Evolutionary conservation across 2,113 vertebrate species (phyloP).

Genomic region (Gallinago jamesoni): DNA sequence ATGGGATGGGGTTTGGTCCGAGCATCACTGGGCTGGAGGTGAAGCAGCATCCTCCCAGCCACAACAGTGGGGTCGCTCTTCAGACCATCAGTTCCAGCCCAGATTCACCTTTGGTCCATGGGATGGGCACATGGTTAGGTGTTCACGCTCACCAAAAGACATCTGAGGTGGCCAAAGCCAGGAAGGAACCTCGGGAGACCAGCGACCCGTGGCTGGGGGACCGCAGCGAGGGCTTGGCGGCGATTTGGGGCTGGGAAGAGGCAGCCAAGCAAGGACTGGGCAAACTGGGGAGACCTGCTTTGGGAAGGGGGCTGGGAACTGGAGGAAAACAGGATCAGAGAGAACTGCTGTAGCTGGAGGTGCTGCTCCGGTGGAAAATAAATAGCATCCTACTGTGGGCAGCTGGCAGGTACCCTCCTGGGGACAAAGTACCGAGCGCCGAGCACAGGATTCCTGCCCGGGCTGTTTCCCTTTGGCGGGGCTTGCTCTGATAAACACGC

Average conservation of each 20-base stretch:
- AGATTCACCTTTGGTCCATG: neutral
- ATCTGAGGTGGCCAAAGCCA: neutral
- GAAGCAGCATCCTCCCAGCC: neutral
- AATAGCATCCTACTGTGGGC: neutral
- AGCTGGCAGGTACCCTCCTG: neutral
- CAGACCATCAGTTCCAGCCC: neutral
- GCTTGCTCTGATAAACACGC: neutral
- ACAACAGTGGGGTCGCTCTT: rapidly evolving
- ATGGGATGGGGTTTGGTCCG: neutral
- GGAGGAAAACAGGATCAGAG: neutral
- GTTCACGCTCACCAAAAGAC: neutral
- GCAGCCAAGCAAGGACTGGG: neutral
- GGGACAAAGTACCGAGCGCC: neutral
- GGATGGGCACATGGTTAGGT: rapidly evolving
- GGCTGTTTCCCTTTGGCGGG: neutral
- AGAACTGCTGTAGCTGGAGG: neutral
- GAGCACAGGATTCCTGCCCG: neutral
- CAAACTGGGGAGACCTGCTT: neutral
- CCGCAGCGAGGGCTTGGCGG: neutral
- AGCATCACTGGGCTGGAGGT: rapidly evolving
- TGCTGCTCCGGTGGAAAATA: neutral
- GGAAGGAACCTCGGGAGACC: neutral
- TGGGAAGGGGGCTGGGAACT: neutral
- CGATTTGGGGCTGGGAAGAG: neutral
- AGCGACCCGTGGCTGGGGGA: rapidly evolving